These are phyloP conservation scores for Lithodes maja DNA, from an alignment of 2,888 invertebrate species.

Conservation along the genomic window DNA sequence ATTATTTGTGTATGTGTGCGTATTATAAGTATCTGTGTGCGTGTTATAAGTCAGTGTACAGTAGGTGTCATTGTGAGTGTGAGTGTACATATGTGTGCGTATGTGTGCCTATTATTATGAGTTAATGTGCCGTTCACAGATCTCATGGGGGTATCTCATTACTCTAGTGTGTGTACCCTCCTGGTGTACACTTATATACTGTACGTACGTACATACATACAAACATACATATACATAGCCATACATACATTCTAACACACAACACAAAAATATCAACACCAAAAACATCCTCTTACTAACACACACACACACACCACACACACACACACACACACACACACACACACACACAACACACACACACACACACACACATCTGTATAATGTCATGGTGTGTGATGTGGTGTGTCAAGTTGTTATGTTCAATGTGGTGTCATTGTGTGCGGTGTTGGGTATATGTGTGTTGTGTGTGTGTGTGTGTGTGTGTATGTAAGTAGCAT, in stretches of 20 bases:
- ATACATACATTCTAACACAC: neutral
- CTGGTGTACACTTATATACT: neutral
- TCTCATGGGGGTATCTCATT: neutral
- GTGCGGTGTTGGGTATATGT: neutral
- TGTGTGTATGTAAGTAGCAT: neutral
- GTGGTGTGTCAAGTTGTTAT: neutral
- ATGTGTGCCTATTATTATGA: neutral
- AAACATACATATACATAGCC: neutral
- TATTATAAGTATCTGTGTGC: no score
- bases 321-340: slow-evolving; percentile 1
- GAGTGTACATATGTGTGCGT: neutral
- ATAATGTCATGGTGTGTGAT: neutral
- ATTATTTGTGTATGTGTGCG: no score
- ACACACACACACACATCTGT: neutral
- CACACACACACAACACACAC: neutral
- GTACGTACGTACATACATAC: neutral
- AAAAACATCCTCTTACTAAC: neutral
- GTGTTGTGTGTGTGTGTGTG: neutral
- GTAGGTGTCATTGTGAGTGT: neutral
- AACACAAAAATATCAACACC: neutral
- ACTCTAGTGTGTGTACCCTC: neutral
- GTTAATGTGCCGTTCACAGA: neutral
- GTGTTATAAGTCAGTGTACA: no score
- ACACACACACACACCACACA: neutral
- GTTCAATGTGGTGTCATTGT: neutral